Base-by-base conservation (phyloP, 2,113 vertebrate species). In the Onychostoma macrolepis region DNA sequence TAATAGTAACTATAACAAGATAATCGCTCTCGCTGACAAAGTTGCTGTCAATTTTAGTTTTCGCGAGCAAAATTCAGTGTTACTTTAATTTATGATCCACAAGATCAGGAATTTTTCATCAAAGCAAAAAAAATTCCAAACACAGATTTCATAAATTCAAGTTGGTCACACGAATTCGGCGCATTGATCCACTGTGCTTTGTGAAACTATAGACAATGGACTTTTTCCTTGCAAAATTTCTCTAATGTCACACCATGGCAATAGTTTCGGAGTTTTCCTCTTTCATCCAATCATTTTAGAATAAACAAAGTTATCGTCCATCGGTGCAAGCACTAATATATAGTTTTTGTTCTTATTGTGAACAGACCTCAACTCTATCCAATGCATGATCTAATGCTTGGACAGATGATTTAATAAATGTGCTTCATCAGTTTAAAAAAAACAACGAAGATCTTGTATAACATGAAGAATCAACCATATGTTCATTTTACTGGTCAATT, bases 381-480 rank as follows among this genome's bases (percentile, higher is more conserved):
- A 83, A 74, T 56, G 48, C 56, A 85, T 81, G 71, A 75, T 4
- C 8, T 74, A 74, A 21, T 65, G 83, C 56, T 36, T 78, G 74
- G 84, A 85, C 21, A n/a, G 19, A 79, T 36, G 28, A 33, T 77
- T 85, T 30, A 45, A 3, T 48, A 81, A 58, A 26, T 38, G 45
- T 76, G 41, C 72, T 56, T 24, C 76, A 30, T 13, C 65, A 56
- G 24, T 79, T 72, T 71, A 24, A 21, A 71, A 30, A 38, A 65
- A 41, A 80, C 26, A 15, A 41, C 8, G 3, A 75, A 28, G 4
- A 58, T 69, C 45, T n/a, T 80, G 53, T 48, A 28, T 19, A 67
- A 58, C 71, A 67, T 58, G 56, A 72, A 72, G 50, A 58, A 69
- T 36, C 53, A 80, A 72, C 61, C 30, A 1, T 43, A 30, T 86